A percentile compares a stretch with the other conserved stretches of the same genome.
Conservation (phyloP, 2,113 vertebrate genomes). For the Psittacus erithacus region DNA sequence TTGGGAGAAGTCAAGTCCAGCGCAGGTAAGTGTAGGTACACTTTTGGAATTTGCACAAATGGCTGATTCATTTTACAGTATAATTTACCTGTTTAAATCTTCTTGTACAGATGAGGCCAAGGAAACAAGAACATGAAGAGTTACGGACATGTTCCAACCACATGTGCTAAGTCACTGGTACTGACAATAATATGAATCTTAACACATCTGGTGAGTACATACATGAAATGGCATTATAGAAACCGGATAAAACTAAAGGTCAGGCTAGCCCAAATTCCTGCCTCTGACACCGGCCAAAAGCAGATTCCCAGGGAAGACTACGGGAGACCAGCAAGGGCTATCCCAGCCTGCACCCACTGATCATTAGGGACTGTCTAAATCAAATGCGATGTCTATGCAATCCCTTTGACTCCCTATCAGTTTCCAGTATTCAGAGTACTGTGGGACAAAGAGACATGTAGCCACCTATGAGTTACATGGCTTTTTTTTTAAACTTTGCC, state of each 20-base stretch:
- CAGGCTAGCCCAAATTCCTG: neutral
- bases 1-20: neutral
- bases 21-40: neutral
- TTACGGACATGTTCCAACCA: neutral
- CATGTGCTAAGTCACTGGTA: neutral
- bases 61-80: neutral
- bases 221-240: neutral
- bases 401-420: neutral
- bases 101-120: neutral
- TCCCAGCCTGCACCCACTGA: neutral
- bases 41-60: neutral
- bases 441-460: neutral
- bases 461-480: neutral
- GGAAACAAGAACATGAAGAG: neutral
- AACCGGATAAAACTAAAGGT: neutral
- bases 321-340: neutral
- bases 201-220: neutral
- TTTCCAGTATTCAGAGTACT: neutral
- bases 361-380: fast-evolving
- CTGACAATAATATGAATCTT: neutral
- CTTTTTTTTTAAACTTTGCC: neutral
- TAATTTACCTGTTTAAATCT: neutral
- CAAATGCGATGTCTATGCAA: fast-evolving
- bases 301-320: neutral
- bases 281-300: neutral